Percentiles rank a stretch among this genome's conserved stretches.
Conservation (phyloP, 2,113 vertebrate genomes). For the Anhinga anhinga region DNA sequence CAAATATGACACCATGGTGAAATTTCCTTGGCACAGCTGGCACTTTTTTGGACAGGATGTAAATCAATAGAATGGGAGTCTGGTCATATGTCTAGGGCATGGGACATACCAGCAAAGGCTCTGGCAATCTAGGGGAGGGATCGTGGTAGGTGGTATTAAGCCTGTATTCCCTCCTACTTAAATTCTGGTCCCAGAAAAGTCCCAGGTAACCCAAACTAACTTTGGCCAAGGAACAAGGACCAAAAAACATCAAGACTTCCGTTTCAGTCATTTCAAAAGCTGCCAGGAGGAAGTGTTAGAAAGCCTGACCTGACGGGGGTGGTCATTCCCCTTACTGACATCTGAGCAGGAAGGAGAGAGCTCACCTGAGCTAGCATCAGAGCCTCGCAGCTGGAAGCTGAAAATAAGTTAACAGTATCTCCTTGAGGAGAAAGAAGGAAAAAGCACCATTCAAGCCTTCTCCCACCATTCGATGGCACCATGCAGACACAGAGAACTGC, state of each 20-base stretch:
- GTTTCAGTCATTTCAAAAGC: background rate
- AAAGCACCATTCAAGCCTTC: constrained; percentile 15
- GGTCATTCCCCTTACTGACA: background rate
- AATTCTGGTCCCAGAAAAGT: background rate
- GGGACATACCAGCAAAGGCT: background rate
- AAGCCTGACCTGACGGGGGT: background rate
- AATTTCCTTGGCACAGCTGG: background rate
- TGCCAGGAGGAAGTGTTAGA: background rate
- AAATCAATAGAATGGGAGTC: background rate
- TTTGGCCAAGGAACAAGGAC: background rate
- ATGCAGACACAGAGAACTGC: background rate
- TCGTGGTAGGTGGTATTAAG: background rate
- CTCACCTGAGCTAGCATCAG: constrained; percentile 10
- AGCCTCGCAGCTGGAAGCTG: background rate
- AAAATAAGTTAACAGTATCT: background rate
- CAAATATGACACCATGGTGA: background rate
- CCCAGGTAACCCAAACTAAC: background rate
- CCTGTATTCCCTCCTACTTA: background rate
- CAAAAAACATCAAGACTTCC: background rate
- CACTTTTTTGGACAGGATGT: background rate
- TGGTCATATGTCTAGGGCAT: background rate
- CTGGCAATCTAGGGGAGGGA: background rate
- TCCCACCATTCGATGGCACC: background rate
- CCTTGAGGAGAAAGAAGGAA: background rate
- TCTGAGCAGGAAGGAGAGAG: background rate